Evolutionary conservation across 2,113 vertebrate species (phyloP).

Genomic region (Campylomormyrus tamandua): DNA sequence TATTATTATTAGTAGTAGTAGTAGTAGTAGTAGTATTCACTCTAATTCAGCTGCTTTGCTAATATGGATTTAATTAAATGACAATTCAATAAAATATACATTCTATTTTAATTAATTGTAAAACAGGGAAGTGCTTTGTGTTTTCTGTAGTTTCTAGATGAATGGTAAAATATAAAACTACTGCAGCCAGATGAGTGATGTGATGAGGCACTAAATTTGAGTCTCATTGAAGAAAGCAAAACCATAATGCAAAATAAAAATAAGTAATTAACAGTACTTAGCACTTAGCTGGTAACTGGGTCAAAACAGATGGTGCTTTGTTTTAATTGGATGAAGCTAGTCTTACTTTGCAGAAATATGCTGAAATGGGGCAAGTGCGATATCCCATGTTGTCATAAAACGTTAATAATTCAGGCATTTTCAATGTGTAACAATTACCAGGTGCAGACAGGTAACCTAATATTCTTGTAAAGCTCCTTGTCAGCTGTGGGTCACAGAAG

Average conservation of each 20-base stretch:
- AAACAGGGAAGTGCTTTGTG: neutral
- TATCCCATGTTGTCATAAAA: neutral
- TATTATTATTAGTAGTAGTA: no score
- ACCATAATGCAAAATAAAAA: neutral
- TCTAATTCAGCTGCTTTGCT: neutral
- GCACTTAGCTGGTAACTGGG: neutral
- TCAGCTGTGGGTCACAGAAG: neutral
- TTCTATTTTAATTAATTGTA: neutral
- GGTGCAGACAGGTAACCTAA: conserved; percentile 15
- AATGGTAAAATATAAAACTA: neutral
- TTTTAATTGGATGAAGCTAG: neutral
- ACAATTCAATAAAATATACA: neutral
- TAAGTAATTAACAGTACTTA: neutral
- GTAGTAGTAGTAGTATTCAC: neutral
- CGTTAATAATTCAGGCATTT: conserved; percentile 12
- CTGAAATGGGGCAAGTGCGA: neutral
- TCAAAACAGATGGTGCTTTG: neutral
- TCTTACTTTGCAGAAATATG: neutral
- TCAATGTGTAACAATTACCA: conserved; percentile 5
- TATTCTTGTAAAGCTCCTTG: neutral
- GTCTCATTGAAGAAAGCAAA: neutral
- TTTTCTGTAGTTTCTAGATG: neutral
- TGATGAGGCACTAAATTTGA: neutral
- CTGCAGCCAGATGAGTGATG: neutral
- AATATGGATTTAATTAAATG: neutral